Conservation (phyloP, 2,113 vertebrate species). For the Hippoglossus stenolepis region DNA sequence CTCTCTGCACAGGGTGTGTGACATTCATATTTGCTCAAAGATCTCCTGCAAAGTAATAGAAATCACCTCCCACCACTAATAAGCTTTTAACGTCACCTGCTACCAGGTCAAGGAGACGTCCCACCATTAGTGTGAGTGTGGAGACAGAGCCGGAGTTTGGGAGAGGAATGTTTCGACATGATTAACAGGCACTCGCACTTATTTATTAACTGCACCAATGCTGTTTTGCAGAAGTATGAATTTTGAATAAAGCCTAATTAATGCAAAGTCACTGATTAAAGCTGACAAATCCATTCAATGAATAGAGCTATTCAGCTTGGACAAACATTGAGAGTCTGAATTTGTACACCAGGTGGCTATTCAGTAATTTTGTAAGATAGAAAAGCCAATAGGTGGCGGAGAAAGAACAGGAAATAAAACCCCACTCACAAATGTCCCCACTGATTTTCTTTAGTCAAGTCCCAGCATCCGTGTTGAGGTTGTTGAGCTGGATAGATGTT, state of each 20-base stretch:
- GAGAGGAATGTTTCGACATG: constrained; percentile 13
- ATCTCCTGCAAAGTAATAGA: constrained; percentile 48
- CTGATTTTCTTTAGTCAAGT: constrained; percentile 17
- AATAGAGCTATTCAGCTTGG: constrained; percentile 42
- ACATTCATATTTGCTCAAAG: constrained; percentile 47
- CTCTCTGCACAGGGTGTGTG: constrained; percentile 21
- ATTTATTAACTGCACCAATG: constrained; percentile 60
- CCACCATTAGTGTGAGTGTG: constrained; percentile 12
- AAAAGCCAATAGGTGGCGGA: constrained; percentile 1
- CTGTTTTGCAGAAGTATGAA: constrained; percentile 48
- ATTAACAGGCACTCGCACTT: constrained; percentile 37
- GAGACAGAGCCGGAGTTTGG: constrained; percentile 18
- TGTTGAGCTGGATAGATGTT: constrained; percentile 10
- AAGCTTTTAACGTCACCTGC: constrained; percentile 54
- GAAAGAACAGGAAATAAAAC: constrained; percentile 25
- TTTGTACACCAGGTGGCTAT: constrained; percentile 8
- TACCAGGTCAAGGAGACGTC: constrained; percentile 31
- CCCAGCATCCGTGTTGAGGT: not conserved
- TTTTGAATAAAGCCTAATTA: constrained; percentile 70
- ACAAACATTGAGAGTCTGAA: constrained; percentile 35
- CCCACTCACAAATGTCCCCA: constrained; percentile 26
- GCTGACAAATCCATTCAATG: constrained; percentile 49
- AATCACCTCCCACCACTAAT: constrained; percentile 59
- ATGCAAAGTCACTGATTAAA: constrained; percentile 61
- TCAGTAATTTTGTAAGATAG: not conserved